A percentile compares a stretch with the other conserved stretches of the same genome.
phyloP scores from a whole-genome alignment of 2,888 invertebrate species.

The Antitype chi region DNA sequence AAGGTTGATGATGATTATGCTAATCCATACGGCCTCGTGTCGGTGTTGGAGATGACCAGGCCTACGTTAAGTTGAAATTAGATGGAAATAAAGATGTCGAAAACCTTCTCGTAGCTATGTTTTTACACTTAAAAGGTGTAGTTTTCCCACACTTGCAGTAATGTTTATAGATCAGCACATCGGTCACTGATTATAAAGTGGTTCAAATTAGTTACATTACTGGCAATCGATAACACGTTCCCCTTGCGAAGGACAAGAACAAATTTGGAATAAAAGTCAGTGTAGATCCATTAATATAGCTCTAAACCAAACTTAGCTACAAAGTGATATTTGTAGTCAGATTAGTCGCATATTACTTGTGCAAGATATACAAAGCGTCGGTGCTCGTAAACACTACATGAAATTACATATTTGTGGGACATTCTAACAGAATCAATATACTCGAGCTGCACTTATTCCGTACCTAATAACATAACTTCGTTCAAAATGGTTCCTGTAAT shows the following conservation, averaged over 20 bases:
- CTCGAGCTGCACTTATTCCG: slow-evolving; percentile 15
- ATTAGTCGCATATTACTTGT: slow-evolving; percentile 16
- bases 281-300: slow-evolving; percentile 12
- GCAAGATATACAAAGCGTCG: slow-evolving; percentile 20
- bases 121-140: neutral
- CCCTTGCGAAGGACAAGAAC: neutral
- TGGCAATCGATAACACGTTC: neutral
- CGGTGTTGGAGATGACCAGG: neutral
- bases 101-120: neutral
- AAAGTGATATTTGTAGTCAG: slow-evolving; percentile 33
- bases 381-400: slow-evolving; percentile 4
- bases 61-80: neutral
- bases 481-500: neutral
- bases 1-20: neutral
- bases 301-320: slow-evolving; percentile 19
- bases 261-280: neutral
- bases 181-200: neutral
- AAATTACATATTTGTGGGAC: slow-evolving; percentile 13
- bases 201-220: neutral
- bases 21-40: neutral
- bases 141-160: neutral
- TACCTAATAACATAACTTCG: slow-evolving; percentile 6
- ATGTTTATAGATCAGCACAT: slow-evolving; percentile 4
- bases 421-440: neutral
- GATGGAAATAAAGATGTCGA: neutral